phyloP scores from a whole-genome alignment of 2,888 invertebrate species.

The Lacanobia wlatinum region DNA sequence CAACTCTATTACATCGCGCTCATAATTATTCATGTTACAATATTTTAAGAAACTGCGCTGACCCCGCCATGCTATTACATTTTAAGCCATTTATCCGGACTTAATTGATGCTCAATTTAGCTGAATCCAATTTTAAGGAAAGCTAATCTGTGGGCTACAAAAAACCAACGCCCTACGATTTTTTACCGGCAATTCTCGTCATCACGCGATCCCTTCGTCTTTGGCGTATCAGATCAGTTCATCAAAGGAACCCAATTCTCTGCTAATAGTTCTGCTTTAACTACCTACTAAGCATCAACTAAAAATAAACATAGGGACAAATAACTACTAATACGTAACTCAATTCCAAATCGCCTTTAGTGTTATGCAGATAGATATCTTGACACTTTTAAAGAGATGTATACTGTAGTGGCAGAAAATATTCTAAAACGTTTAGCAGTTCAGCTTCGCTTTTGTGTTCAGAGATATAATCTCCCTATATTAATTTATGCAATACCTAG shows the following conservation, averaged over 20 bases:
- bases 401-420: neutral
- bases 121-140: conserved; percentile 51
- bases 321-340: neutral
- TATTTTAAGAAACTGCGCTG: conserved; percentile 13
- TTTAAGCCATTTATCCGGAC: conserved; percentile 34
- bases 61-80: conserved; percentile 17
- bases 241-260: conserved; percentile 37
- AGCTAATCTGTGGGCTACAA: conserved; percentile 54
- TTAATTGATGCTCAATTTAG: conserved; percentile 60
- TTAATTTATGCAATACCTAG: conserved; percentile 1
- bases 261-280: conserved; percentile 14
- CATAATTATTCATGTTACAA: conserved; percentile 24
- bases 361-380: neutral
- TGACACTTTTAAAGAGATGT: neutral
- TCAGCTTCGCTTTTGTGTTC: neutral
- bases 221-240: conserved; percentile 47
- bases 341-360: neutral
- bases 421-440: neutral
- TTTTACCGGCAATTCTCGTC: conserved; percentile 62
- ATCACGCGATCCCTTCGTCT: conserved; percentile 69
- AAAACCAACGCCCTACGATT: conserved; percentile 11
- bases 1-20: conserved; percentile 3
- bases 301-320: neutral
- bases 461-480: neutral
- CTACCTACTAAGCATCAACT: neutral